Evolutionary conservation across 2,113 vertebrate species (phyloP).

Genomic region (Tonatia bakeri): DNA sequence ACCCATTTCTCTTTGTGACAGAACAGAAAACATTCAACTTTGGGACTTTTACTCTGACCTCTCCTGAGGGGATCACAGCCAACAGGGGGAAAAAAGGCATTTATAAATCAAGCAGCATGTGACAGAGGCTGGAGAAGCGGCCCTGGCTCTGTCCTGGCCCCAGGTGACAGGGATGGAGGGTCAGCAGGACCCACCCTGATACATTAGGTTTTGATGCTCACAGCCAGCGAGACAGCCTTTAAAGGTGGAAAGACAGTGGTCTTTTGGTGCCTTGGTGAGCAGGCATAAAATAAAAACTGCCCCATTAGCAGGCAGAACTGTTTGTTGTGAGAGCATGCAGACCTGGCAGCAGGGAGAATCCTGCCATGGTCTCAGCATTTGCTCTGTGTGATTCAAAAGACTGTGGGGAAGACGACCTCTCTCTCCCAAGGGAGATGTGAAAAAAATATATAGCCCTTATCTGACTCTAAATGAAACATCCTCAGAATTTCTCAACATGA

Average conservation of each 20-base stretch:
- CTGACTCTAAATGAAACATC: slow-evolving; percentile 64
- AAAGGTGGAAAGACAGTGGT: not conserved
- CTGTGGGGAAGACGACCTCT: slow-evolving; percentile 47
- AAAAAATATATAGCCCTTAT: slow-evolving; percentile 26
- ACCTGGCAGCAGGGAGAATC: slow-evolving; percentile 59
- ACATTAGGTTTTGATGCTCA: not conserved
- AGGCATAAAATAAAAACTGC: not conserved
- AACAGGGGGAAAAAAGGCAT: not conserved
- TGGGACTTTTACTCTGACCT: not conserved
- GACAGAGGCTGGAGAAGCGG: not conserved
- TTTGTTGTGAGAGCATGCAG: slow-evolving; percentile 65
- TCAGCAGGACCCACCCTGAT: not conserved
- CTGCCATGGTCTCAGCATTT: slow-evolving; percentile 56
- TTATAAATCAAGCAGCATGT: not conserved
- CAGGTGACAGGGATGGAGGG: not conserved
- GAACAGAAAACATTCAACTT: slow-evolving; percentile 32
- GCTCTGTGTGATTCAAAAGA: slow-evolving; percentile 70
- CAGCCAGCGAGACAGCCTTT: not conserved
- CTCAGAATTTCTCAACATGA: slow-evolving; percentile 59
- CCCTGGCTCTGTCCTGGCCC: not conserved
- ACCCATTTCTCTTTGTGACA: slow-evolving; percentile 21
- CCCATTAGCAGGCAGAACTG: slow-evolving; percentile 45
- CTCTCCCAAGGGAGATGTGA: slow-evolving; percentile 58
- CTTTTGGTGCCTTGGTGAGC: not conserved
- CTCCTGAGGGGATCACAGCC: not conserved